These are phyloP conservation scores for Botia kubotai DNA, from an alignment of 2,797 vertebrate genomes.

Conservation along the genomic window DNA sequence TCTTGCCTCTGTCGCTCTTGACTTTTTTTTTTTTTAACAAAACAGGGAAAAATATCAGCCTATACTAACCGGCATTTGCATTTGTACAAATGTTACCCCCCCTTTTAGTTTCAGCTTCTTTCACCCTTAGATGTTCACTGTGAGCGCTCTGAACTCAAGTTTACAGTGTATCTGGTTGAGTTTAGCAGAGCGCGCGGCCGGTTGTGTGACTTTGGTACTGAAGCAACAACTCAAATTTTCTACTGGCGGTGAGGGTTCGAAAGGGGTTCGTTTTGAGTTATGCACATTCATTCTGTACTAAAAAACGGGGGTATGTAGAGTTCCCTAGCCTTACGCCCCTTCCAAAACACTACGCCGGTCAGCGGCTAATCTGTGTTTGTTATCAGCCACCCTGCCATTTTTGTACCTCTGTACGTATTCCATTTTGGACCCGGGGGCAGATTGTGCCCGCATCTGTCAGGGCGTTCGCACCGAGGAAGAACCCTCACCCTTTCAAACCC, in stretches of 20 bases:
- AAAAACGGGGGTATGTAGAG: conserved; percentile 45
- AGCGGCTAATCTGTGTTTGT: conserved; percentile 21
- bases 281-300: conserved; percentile 45
- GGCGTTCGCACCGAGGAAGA: conserved; percentile 61
- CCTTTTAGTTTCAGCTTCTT: conserved; percentile 49
- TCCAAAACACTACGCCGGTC: conserved; percentile 47
- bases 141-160: conserved; percentile 67
- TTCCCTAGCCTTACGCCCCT: conserved; percentile 58
- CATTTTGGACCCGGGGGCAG: conserved; percentile 61
- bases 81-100: background rate
- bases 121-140: conserved; percentile 62
- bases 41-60: conserved; percentile 57
- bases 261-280: conserved; percentile 47
- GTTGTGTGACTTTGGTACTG: conserved; percentile 67
- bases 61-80: conserved; percentile 34
- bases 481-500: conserved; percentile 56
- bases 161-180: conserved; percentile 72
- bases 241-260: conserved; percentile 49
- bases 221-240: conserved; percentile 61
- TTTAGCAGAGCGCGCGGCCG: conserved; percentile 62
- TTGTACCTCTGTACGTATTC: conserved; percentile 43
- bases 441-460: conserved; percentile 17
- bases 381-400: conserved; percentile 43
- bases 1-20: conserved; percentile 46
- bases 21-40: conserved; percentile 60